Conservation (phyloP, 2,113 vertebrate species). For the Nothoprocta pentlandii region DNA sequence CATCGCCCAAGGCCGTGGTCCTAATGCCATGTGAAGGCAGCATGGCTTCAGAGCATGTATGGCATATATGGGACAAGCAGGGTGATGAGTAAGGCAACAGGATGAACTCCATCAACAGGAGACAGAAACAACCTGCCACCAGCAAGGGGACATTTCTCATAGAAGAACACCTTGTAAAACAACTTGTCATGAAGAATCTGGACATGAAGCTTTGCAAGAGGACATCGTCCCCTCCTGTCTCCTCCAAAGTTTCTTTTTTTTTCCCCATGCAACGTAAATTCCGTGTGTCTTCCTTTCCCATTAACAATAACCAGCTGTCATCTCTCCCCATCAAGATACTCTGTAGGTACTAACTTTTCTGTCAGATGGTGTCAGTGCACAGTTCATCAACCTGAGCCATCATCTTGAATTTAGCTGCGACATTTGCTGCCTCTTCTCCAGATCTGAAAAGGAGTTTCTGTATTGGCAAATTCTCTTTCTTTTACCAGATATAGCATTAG, state of each 20-base stretch:
- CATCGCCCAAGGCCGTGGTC: rapidly evolving
- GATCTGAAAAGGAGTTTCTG: background rate
- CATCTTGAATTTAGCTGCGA: background rate
- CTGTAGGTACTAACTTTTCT: background rate
- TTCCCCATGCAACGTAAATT: rapidly evolving
- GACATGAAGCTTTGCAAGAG: background rate
- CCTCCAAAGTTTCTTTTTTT: background rate
- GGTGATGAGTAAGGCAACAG: background rate
- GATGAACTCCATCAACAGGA: background rate
- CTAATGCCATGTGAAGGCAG: background rate
- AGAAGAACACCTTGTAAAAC: background rate
- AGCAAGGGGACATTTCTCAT: background rate
- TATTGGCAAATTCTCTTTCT: background rate
- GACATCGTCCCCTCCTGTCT: background rate
- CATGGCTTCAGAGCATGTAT: background rate
- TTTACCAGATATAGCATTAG: background rate
- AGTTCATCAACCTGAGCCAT: background rate
- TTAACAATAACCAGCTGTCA: background rate
- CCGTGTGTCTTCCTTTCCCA: background rate
- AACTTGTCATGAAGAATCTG: background rate
- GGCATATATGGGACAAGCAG: background rate
- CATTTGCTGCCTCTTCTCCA: background rate
- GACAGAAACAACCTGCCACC: background rate
- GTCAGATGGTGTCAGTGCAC: background rate
- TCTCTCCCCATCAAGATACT: background rate